These are phyloP conservation scores for Bungarus multicinctus DNA, from an alignment of 2,113 vertebrate genomes.

Conservation along the genomic window DNA sequence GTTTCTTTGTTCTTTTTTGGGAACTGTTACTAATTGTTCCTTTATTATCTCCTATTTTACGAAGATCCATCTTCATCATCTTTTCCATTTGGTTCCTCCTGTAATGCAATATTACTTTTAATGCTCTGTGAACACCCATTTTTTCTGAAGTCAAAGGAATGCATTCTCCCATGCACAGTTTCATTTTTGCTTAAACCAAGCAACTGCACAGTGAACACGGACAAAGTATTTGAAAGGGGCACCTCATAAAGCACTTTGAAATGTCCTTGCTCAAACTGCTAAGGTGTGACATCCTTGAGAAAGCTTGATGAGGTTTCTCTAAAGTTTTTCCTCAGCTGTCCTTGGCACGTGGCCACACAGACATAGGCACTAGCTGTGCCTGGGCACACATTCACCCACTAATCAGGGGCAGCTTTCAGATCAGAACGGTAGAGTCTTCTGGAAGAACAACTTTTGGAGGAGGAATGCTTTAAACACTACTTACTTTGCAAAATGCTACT, in stretches of 20 bases:
- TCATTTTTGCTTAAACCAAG: neutral
- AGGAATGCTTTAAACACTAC: neutral
- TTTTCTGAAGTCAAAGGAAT: neutral
- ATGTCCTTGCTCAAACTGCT: neutral
- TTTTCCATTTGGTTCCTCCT: neutral
- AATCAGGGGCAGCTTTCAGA: neutral
- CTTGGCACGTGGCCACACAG: neutral
- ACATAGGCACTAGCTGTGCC: neutral
- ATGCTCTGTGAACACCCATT: neutral
- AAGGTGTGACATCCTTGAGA: neutral
- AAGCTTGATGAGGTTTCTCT: neutral
- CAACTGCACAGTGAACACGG: neutral
- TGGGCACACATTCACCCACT: neutral
- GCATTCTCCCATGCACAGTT: neutral
- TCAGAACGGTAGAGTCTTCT: neutral
- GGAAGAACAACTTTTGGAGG: neutral
- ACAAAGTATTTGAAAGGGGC: neutral
- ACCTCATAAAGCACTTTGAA: neutral
- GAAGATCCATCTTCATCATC: neutral
- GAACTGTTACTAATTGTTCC: neutral
- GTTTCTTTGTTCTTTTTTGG: neutral
- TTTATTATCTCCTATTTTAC: neutral
- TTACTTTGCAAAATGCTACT: neutral
- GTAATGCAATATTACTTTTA: neutral
- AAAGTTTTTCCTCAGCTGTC: neutral